Evolutionary conservation across 2,113 vertebrate genomes (phyloP).

Genomic region (Parus major): DNA sequence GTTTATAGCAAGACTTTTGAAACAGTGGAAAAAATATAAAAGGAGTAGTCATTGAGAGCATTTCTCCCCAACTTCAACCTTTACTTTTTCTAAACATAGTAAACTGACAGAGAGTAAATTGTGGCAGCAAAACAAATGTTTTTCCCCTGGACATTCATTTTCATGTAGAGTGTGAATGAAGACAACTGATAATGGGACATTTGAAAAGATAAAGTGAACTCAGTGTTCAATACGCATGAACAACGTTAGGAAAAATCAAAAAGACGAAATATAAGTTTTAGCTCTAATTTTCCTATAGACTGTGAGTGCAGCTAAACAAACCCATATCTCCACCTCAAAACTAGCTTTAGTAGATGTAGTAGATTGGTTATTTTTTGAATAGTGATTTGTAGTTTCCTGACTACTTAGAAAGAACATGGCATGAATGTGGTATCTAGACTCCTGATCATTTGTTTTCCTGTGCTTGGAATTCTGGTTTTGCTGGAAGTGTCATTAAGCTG

Average conservation of each 20-base stretch:
- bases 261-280: not conserved
- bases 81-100: not conserved
- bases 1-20: not conserved
- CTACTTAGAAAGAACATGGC: not conserved
- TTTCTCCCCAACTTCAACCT: not conserved
- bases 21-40: not conserved
- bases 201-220: not conserved
- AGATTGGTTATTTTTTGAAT: conserved; percentile 19
- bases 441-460: not conserved
- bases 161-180: not conserved
- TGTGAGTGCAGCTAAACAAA: not conserved
- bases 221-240: not conserved
- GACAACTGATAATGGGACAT: not conserved
- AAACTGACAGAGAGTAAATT: not conserved
- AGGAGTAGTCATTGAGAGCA: not conserved
- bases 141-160: not conserved
- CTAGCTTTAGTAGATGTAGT: not conserved
- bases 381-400: not conserved
- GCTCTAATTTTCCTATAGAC: not conserved
- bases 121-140: not conserved
- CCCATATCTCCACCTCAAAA: not conserved
- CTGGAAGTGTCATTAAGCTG: not conserved
- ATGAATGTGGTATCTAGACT: not conserved
- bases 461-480: conserved; percentile 8
- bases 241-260: not conserved